These are phyloP conservation scores for Leucoraja ocellata DNA, from an alignment of 2,797 vertebrate species.

Conservation along the genomic window DNA sequence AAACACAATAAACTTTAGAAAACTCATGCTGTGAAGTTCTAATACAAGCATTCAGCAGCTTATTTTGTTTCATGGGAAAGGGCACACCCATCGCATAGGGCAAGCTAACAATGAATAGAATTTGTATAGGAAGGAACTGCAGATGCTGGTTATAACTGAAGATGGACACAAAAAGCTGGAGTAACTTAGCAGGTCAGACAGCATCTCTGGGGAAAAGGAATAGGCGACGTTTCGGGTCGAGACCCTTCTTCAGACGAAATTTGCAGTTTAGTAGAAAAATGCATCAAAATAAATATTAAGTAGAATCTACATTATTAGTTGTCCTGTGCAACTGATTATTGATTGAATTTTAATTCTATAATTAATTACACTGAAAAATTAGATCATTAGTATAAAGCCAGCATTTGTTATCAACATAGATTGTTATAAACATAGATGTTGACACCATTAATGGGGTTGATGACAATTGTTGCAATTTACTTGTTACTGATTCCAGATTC, in stretches of 20 bases:
- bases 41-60: not conserved
- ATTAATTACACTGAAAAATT: not conserved
- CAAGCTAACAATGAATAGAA: not conserved
- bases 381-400: not conserved
- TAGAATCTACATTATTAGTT: too few species aligned
- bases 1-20: not conserved
- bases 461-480: not conserved
- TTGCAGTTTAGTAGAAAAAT: not conserved
- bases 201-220: too few species aligned
- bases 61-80: not conserved
- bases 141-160: too few species aligned
- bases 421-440: not conserved
- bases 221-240: too few species aligned
- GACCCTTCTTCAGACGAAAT: too few species aligned
- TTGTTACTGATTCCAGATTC: not conserved
- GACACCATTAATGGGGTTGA: too few species aligned
- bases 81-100: not conserved
- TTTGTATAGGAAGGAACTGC: too few species aligned
- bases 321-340: not conserved
- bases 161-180: too few species aligned
- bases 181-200: too few species aligned
- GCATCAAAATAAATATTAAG: not conserved
- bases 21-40: constrained; percentile 23
- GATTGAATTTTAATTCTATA: not conserved
- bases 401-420: not conserved